Evolutionary conservation across 1,140 invertebrate species (phyloP).

Genomic region (Drosophila parabipectinata): DNA sequence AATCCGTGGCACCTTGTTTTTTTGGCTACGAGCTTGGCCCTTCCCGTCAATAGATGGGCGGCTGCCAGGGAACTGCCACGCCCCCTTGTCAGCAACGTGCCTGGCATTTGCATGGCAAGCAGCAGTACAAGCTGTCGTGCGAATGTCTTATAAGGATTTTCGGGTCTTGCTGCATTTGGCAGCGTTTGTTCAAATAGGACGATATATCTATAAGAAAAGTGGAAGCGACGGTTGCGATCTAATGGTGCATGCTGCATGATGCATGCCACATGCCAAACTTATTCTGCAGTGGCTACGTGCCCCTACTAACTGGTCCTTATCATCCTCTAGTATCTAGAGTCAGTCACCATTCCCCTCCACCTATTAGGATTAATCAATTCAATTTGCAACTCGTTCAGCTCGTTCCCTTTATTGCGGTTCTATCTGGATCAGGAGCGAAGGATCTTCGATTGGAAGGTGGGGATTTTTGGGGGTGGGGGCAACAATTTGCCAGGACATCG

Average conservation of each 20-base stretch:
- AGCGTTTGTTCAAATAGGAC: constrained; percentile 52
- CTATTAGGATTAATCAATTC: constrained; percentile 42
- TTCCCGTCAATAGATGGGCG: constrained; percentile 1
- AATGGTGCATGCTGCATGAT: constrained; percentile 51
- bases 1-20: constrained; percentile 46
- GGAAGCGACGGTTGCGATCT: constrained; percentile 43
- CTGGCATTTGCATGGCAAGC: constrained; percentile 65
- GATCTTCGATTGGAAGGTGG: constrained; percentile 13
- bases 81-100: constrained; percentile 74
- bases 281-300: constrained; percentile 54
- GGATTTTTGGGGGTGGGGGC: not conserved
- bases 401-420: constrained; percentile 23
- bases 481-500: not conserved
- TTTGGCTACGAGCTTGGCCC: constrained; percentile 4
- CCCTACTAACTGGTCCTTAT: constrained; percentile 21
- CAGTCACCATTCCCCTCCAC: not conserved
- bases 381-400: constrained; percentile 23
- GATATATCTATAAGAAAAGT: constrained; percentile 68
- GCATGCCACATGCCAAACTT: constrained; percentile 29
- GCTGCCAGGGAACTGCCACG: constrained; percentile 44
- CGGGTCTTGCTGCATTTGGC: constrained; percentile 24
- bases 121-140: constrained; percentile 26
- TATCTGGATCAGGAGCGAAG: not conserved
- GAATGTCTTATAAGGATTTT: constrained; percentile 68
- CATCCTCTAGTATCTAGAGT: not conserved